Conservation (phyloP, 1,140 invertebrate genomes). For the Chymomyza costata region DNA sequence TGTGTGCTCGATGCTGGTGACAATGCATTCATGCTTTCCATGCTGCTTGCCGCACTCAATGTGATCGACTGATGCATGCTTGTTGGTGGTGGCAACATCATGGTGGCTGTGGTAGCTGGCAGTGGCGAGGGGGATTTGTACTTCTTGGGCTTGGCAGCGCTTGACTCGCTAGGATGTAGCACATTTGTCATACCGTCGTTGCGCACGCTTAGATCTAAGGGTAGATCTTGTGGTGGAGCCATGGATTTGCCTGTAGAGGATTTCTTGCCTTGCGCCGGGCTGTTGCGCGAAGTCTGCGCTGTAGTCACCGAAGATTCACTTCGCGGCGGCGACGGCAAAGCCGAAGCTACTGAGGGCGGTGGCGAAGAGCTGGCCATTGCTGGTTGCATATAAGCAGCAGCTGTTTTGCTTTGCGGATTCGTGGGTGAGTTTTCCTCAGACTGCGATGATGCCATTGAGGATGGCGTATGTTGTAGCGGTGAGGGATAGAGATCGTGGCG, state of each 20-base stretch:
- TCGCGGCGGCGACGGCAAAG: conserved; percentile 70
- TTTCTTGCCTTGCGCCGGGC: conserved; percentile 42
- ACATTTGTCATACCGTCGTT: too few species aligned
- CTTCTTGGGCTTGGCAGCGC: conserved; percentile 43
- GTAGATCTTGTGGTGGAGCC: conserved; percentile 84
- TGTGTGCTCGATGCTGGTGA: conserved; percentile 63
- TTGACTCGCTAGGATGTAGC: conserved; percentile 14
- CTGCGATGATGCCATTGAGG: conserved; percentile 60
- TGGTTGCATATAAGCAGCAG: conserved; percentile 25
- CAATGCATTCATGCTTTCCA: conserved; percentile 61
- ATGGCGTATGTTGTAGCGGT: conserved; percentile 67
- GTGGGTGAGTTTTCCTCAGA: conserved; percentile 58
- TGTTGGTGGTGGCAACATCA: conserved; percentile 74
- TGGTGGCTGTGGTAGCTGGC: conserved; percentile 72
- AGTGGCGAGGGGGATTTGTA: conserved; percentile 54
- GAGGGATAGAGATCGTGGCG: conserved; percentile 84
- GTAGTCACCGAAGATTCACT: conserved; percentile 58
- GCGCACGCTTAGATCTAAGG: conserved; percentile 87
- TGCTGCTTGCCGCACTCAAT: conserved; percentile 53
- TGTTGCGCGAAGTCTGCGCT: conserved; percentile 35
- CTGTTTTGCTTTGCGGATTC: conserved; percentile 26
- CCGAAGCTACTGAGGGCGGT: conserved; percentile 37
- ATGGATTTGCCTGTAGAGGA: conserved; percentile 58
- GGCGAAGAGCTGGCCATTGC: conserved; percentile 50
- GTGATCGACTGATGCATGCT: neutral